A percentile compares a stretch with the other conserved stretches of the same genome.
phyloP scores from a whole-genome alignment of 2,113 vertebrate species.

The Protobothrops flavoviridis region DNA sequence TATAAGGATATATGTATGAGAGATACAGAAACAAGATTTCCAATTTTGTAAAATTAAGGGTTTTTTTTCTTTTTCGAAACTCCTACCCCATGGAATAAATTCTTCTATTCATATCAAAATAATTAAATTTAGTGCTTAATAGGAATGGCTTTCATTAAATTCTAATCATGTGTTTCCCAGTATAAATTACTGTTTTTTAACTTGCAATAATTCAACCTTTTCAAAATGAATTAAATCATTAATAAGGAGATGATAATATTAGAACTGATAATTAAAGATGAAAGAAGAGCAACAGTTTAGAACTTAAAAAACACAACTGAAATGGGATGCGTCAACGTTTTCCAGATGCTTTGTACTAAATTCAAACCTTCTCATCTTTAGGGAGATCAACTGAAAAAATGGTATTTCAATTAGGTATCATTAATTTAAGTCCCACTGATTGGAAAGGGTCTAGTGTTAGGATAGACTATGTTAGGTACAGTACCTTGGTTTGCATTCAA shows the following conservation, averaged over 20 bases:
- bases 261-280: background rate
- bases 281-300: background rate
- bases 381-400: background rate
- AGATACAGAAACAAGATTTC: background rate
- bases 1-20: background rate
- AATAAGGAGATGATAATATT: background rate
- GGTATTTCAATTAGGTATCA: background rate
- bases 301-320: background rate
- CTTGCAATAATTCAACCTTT: background rate
- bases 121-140: background rate
- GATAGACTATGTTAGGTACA: background rate
- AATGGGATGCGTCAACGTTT: background rate
- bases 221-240: background rate
- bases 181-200: background rate
- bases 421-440: background rate
- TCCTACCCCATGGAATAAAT: background rate
- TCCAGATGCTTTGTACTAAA: background rate
- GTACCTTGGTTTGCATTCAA: background rate
- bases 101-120: background rate
- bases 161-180: background rate
- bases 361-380: background rate
- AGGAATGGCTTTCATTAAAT: background rate
- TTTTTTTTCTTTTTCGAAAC: background rate
- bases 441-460: background rate
- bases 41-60: background rate